Base-by-base conservation (phyloP, 2,113 vertebrate species). In the Dascyllus trimaculatus region DNA sequence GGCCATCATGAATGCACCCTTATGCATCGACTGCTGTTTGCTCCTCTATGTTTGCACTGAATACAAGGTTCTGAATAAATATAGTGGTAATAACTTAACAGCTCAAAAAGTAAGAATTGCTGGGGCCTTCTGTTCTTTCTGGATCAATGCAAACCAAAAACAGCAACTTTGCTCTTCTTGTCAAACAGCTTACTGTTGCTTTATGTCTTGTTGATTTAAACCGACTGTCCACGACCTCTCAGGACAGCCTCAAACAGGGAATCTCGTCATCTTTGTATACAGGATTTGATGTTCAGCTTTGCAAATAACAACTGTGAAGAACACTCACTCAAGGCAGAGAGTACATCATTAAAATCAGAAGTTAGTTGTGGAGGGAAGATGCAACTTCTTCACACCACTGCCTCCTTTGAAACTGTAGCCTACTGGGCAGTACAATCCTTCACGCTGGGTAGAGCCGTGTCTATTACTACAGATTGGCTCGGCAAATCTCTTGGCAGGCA, bases 271-370 rank as follows among this genome's bases (percentile, higher is more conserved):
- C 78, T 75, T 46, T 40, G 38, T 69, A 22, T 49, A 49, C 54
- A 54, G 65, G 56, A 75, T 71, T 69, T 85, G 45, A 78, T 59
- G 73, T 81, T 67, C 32, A 35, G 76, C 75, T 77, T 66, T 61
- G 38, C 74, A 79, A 73, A 87, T 71, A 85, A 78, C 64, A 75
- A 54, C 75, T 29, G 67, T 2, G 19, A 59, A 52, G 61, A 80
- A 63, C 56, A 29, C 29, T 70, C 80, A 71, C 71, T 80, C 32
- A 70, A 57, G 73, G 57, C 76, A 15, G 35, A 72, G 80, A 75
- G 80, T 18, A 22, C 85, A 88, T 90, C 80, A 88, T 92, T 93
- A 93, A 85, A 88, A 86, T 63, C 54, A 45, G 57, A 89, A 80
- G 56, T 78, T 61, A 52, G 69, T 32, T 57, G 69, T 2, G 19